phyloP scores from a whole-genome alignment of 2,113 vertebrate species.

The Kryptolebias marmoratus region DNA sequence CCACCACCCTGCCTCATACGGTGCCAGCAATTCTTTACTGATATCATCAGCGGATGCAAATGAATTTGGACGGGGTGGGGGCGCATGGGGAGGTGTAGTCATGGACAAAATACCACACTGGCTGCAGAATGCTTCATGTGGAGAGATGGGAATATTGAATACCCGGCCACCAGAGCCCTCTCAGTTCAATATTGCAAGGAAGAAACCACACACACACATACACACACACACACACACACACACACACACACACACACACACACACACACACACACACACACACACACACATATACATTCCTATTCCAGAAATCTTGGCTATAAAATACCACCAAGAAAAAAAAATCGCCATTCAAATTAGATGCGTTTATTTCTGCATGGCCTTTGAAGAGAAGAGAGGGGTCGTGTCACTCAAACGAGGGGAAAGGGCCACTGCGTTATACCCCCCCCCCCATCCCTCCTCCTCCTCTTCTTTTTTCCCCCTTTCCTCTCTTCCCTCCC shows the following conservation, averaged over 20 bases:
- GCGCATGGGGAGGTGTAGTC: conserved; percentile 41
- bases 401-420: conserved; percentile 85
- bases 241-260: no score
- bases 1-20: conserved; percentile 63
- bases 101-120: conserved; percentile 73
- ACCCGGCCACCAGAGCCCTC: conserved; percentile 61
- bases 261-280: no score
- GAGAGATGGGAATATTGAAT: conserved; percentile 75
- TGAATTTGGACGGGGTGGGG: conserved; percentile 68
- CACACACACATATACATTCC: conserved; percentile 59
- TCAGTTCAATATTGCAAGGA: conserved; percentile 68
- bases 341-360: conserved; percentile 79
- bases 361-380: conserved; percentile 78
- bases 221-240: no score
- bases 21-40: conserved; percentile 80
- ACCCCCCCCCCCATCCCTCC: conserved; percentile 47
- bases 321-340: conserved; percentile 59
- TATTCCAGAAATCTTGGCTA: conserved; percentile 70
- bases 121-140: conserved; percentile 69
- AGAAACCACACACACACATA: neutral
- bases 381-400: conserved; percentile 84
- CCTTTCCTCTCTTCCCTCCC: conserved; percentile 52
- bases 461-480: conserved; percentile 23
- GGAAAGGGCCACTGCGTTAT: conserved; percentile 76
- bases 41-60: conserved; percentile 84